Conservation (phyloP, 2,888 invertebrate species). For the Zeuzera pyrina region DNA sequence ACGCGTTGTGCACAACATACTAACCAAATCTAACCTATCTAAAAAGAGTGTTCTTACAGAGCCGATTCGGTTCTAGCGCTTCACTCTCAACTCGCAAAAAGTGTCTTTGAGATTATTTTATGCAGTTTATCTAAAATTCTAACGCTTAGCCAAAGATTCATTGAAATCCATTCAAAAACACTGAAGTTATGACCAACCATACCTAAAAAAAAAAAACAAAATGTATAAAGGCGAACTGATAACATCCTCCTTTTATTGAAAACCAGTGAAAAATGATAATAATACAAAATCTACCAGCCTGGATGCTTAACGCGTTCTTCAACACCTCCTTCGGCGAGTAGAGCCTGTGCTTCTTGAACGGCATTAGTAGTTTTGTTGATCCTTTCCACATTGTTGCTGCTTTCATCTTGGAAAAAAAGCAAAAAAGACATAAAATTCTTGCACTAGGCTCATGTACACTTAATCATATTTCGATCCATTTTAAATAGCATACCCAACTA, state of each 20-base stretch:
- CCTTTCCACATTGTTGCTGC: constrained; percentile 32
- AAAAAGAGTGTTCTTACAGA: too few relatives aligned
- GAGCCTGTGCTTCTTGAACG: constrained; percentile 32
- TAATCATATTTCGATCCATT: too few relatives aligned
- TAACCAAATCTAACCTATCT: too few relatives aligned
- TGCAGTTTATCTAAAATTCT: too few relatives aligned
- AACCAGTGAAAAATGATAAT: not conserved
- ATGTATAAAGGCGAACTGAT: not conserved
- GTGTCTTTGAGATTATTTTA: too few relatives aligned
- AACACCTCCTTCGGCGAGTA: constrained; percentile 36
- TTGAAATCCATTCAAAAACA: not conserved
- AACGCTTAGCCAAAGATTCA: too few relatives aligned
- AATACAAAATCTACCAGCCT: constrained; percentile 20
- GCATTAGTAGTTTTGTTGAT: constrained; percentile 40
- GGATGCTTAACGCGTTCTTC: constrained; percentile 49
- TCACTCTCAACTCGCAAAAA: too few relatives aligned
- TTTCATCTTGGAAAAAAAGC: constrained; percentile 32
- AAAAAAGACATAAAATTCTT: constrained; percentile 1
- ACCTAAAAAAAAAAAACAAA: not conserved
- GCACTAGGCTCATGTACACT: too few relatives aligned
- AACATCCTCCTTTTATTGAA: not conserved
- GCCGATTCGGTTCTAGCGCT: too few relatives aligned
- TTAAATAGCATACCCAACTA: too few relatives aligned
- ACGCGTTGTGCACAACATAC: too few relatives aligned
- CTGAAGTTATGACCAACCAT: not conserved